phyloP scores from a whole-genome alignment of 1,140 invertebrate genomes.

The Aphelinus certus region DNA sequence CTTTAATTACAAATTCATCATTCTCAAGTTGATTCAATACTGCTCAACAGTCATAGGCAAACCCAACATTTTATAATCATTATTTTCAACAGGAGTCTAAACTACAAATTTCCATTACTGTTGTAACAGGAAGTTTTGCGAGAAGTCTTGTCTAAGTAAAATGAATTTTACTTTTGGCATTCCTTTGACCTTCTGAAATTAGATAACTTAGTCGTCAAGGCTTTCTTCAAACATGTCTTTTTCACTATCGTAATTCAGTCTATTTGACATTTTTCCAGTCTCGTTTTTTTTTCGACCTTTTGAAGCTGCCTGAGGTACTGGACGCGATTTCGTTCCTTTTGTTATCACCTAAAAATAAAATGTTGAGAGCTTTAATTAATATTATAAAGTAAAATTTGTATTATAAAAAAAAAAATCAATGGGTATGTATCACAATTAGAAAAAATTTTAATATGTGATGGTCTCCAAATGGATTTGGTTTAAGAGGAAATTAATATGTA shows the following conservation, averaged over 20 bases:
- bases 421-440: too few relatives aligned
- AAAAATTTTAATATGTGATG: too few relatives aligned
- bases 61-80: conserved; percentile 23
- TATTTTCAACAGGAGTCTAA: neutral
- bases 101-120: neutral
- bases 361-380: conserved; percentile 5
- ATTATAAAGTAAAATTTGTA: conserved; percentile 16
- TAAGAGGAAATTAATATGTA: conserved; percentile 3
- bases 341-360: conserved; percentile 44
- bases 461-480: neutral
- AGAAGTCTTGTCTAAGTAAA: conserved; percentile 20
- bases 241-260: conserved; percentile 43
- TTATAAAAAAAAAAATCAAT: neutral
- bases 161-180: conserved; percentile 29
- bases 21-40: conserved; percentile 38
- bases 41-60: conserved; percentile 42
- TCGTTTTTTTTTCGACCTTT: conserved; percentile 19
- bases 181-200: conserved; percentile 15
- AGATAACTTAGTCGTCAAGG: conserved; percentile 35
- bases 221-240: conserved; percentile 54
- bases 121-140: conserved; percentile 16
- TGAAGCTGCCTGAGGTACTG: conserved; percentile 19
- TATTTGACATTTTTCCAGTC: conserved; percentile 19
- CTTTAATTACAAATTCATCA: conserved; percentile 25
- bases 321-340: conserved; percentile 48